Base-by-base conservation (phyloP, 2,113 vertebrate species). In the Calonectris borealis region DNA sequence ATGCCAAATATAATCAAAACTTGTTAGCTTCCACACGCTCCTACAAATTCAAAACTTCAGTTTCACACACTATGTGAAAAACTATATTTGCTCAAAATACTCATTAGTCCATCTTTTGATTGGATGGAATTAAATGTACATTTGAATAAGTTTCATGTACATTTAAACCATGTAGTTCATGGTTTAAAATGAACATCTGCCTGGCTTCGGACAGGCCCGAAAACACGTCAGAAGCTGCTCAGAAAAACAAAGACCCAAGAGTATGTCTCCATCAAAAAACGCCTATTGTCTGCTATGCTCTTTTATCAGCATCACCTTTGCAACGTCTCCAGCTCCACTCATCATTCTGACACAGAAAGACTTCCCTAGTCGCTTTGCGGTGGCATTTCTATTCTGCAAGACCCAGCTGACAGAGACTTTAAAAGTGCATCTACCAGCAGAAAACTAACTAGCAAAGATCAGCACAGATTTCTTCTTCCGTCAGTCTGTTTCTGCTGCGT, bases 1-100 rank as follows among this genome's bases (percentile, higher is more conserved):
- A 57, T 10, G 34, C 7, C 38, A 58, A 82, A 66, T 27, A 24
- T 4, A 88, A 73, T 4, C 32, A 38, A 21, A 93, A 73, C 4
- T 38, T 1, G 0, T 26, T 36, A 69, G 29, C 18, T 73, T 92
- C 32, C 38, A 84, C n/a, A 36, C 0, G 0, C 18, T 18, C 9
- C 13, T 36, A 72, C 8, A 11, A n/a, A 77, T 61, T 69, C 19
- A 86, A 31, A 48, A 9, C 20, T 44, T 48, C 10, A 7, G 22
- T 75, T 93, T 52, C 68, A 88, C 34, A 42, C 1, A 13, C 25
- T 66, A 78, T 19, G 26, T 38, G 7, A 65, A 93, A 79, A 90
- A 15, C 9, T 29, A 52, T 21, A 70, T 27, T 62, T 71, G 18
- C 26, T 52, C 42, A 81, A 80, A 79, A 70, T 42, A 60, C 18